Evolutionary conservation across 2,797 vertebrate species (phyloP), one percentile per base, ranked within the genome.

Genomic region (Podarcis siculus): DNA sequence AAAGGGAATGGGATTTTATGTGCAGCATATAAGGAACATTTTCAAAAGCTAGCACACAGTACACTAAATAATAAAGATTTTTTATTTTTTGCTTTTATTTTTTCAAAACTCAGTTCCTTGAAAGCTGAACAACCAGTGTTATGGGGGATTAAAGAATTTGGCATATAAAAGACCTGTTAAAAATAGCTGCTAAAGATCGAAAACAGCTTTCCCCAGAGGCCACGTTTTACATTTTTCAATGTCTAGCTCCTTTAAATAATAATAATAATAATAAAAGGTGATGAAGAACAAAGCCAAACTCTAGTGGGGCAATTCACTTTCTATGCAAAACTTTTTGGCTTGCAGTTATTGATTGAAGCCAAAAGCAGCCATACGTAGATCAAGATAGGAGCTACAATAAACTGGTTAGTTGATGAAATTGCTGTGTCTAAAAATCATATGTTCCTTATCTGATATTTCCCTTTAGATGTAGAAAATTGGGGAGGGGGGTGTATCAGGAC

Each of bases 401-500:
- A 92, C 79, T 35, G 89, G 4, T 88, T 93, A 71, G 10, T 88
- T 93, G 58, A 17, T 87, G 86, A 91, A 81, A 79, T 88, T 42
- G 55, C 32, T 81, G 90, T 82, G 91, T 91, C 82, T 87, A 87
- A 91, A 92, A 49, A n/a, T 8, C 8, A 1, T 79, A 83, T 78
- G 91, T 23, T 86, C 67, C n/a, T 58, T 89, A 89, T 37, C 71
- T 88, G 73, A 84, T 23, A 66, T 37, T 64, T 83, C 66, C 82
- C 85, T 95, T 95, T 91, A 91, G 89, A 85, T 90, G 69, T 89
- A 86, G 69, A 92, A 87, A 95, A 37, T 58, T 83, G 55, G 8
- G 93, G 90, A 90, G 94, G 84, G 71, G 91, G 87, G 91, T n/a
- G 4, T 3, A 87, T 37, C 55, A 95, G 95, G 93, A 90, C 45